Base-by-base conservation (phyloP, 2,797 vertebrate species). In the Pseudochirops corinnae region DNA sequence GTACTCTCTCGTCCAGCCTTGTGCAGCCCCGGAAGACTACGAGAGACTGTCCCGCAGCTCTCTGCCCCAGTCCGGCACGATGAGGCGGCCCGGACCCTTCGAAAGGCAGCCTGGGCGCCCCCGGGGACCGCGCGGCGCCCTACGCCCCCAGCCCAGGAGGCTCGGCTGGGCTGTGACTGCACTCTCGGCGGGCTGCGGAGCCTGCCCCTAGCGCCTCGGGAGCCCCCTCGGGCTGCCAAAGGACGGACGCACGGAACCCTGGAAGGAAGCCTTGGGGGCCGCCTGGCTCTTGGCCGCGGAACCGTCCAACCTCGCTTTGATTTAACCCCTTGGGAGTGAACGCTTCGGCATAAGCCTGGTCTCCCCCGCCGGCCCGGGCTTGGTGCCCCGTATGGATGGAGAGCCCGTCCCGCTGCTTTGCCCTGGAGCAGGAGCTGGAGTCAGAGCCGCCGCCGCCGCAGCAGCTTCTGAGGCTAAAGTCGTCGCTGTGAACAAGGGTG, bases 401-500 rank as follows among this genome's bases (percentile, higher is more conserved):
- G 91, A 94, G 96, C 91, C 94, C 0, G 90, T 90, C 96, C 92
- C 93, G 93, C 90, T 93, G 97, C 93, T 95, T 60, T 60, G 97
- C 93, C 94, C 56, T 56, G 24, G 91, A 93, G 74, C 94, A 90
- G 92, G 97, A 97, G 93, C 97, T 97, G 98, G 98, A 97, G 96
- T 94, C 95, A 91, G 58, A 97, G 92, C 92, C 97, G 96, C 91
- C 96, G 53, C 56, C 94, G 97, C 97, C 60, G 93, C 95, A 28
- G 93, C 90, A 97, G 96, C 97, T 95, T 93, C 93, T 94, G 90
- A 95, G 92, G 87, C 98, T 97, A 97, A 87, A 95, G 96, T 97
- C 98, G 96, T 98, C 97, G 90, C 98, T 91, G 98, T 62, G 97
- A 98, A 96, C 96, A 94, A 98, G 98, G 98, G 98, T 98, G 98